Evolutionary conservation across 2,797 vertebrate genomes (phyloP).

Genomic region (Etheostoma nigrum): DNA sequence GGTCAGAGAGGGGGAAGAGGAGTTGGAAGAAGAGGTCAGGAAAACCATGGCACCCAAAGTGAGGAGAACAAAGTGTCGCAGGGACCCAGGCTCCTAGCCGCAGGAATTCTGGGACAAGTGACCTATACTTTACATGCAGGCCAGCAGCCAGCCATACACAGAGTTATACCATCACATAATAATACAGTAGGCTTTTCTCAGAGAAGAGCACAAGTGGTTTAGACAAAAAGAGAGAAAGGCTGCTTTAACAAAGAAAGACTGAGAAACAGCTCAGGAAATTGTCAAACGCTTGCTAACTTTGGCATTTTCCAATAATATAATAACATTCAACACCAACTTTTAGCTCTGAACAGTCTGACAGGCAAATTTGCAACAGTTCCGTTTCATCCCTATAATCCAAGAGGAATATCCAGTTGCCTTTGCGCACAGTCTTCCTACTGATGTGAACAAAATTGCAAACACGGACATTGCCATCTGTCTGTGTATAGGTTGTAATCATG

Average conservation of each 20-base stretch:
- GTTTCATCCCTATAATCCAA: slow-evolving; percentile 76
- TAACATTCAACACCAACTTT: slow-evolving; percentile 19
- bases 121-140: slow-evolving; percentile 81
- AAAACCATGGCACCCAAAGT: slow-evolving; percentile 73
- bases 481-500: slow-evolving; percentile 79
- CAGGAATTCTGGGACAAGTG: slow-evolving; percentile 84
- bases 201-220: slow-evolving; percentile 41
- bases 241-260: slow-evolving; percentile 28
- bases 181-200: slow-evolving; percentile 66
- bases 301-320: slow-evolving; percentile 45
- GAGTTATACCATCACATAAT: slow-evolving; percentile 74
- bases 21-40: slow-evolving; percentile 78
- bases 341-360: slow-evolving; percentile 31
- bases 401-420: slow-evolving; percentile 61
- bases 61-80: slow-evolving; percentile 81
- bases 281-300: slow-evolving; percentile 12
- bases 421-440: slow-evolving; percentile 54
- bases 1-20: slow-evolving; percentile 61
- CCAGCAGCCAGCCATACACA: slow-evolving; percentile 65
- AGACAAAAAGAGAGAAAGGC: slow-evolving; percentile 39
- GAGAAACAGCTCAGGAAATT: slow-evolving; percentile 7
- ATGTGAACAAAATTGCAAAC: slow-evolving; percentile 76
- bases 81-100: slow-evolving; percentile 71
- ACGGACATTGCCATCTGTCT: slow-evolving; percentile 73
- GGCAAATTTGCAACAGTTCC: slow-evolving; percentile 48